A percentile compares a stretch with the other conserved stretches of the same genome.
These are phyloP conservation scores for Zeugodacus cucurbitae DNA, from an alignment of 1,140 invertebrate genomes.

Conservation along the genomic window DNA sequence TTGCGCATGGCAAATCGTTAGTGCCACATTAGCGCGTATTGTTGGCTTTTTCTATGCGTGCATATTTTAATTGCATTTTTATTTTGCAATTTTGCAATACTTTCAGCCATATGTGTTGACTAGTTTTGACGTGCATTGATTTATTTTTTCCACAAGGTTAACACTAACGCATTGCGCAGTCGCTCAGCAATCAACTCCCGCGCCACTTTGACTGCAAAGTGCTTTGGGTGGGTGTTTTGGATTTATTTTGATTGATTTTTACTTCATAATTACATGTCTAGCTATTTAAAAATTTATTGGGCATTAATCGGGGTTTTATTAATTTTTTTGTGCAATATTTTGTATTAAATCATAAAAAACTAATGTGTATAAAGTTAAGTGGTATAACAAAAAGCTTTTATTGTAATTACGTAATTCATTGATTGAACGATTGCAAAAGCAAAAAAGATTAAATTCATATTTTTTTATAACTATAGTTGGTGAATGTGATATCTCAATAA, in stretches of 20 bases:
- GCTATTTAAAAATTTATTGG: neutral
- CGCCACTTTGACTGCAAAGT: neutral
- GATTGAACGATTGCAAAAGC: too few relatives aligned
- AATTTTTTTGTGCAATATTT: neutral
- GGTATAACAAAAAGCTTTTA: neutral
- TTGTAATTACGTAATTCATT: neutral
- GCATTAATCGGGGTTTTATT: neutral
- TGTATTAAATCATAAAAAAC: neutral
- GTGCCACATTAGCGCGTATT: neutral
- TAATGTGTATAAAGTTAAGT: neutral
- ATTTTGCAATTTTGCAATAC: neutral
- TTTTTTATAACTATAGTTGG: too few relatives aligned
- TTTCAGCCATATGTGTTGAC: neutral
- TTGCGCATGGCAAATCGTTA: neutral
- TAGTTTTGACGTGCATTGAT: neutral
- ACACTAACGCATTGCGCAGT: neutral
- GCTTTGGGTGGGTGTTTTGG: neutral
- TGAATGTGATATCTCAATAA: too few relatives aligned
- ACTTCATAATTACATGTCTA: neutral
- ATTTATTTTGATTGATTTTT: neutral
- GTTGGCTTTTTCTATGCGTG: neutral
- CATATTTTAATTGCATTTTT: neutral
- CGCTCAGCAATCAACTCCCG: neutral
- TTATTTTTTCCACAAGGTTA: constrained; percentile 12
- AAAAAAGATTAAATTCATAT: too few relatives aligned